A percentile compares a stretch with the other conserved stretches of the same genome.
These are phyloP conservation scores for Caradrina clavipalpis DNA, from an alignment of 2,888 invertebrate genomes.

Conservation along the genomic window DNA sequence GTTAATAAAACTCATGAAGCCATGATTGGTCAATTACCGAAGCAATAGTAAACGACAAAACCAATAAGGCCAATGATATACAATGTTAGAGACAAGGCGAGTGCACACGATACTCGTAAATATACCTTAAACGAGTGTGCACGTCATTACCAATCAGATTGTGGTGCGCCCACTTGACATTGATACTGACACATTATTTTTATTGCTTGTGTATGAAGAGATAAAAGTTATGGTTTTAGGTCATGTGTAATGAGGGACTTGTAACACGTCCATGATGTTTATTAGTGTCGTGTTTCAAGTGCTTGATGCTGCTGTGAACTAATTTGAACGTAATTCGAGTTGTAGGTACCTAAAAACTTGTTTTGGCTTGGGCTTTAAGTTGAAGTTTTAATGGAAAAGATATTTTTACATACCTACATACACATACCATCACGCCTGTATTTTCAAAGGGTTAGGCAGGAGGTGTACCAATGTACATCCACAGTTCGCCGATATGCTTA, in stretches of 20 bases:
- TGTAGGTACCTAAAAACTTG: constrained; percentile 4
- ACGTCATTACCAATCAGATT: constrained; percentile 53
- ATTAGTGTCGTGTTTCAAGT: constrained; percentile 28
- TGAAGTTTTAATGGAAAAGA: not conserved
- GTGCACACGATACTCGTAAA: constrained; percentile 53
- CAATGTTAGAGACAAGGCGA: constrained; percentile 38
- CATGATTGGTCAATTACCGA: constrained; percentile 53
- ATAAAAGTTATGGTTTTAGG: constrained; percentile 43
- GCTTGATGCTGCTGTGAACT: constrained; percentile 14
- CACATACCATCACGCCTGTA: too few relatives aligned
- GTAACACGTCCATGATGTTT: constrained; percentile 25
- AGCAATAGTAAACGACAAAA: constrained; percentile 50
- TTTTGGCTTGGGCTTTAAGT: not conserved
- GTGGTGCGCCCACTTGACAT: constrained; percentile 57
- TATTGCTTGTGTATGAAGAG: constrained; percentile 41
- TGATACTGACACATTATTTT: constrained; percentile 41
- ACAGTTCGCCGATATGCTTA: too few relatives aligned
- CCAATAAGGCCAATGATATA: constrained; percentile 60
- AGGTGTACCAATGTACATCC: too few relatives aligned
- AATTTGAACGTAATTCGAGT: constrained; percentile 14
- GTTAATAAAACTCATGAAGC: constrained; percentile 35
- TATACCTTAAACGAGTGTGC: constrained; percentile 45
- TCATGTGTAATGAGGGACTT: constrained; percentile 35
- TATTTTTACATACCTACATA: not conserved
- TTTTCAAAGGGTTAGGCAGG: too few relatives aligned